These are phyloP conservation scores for Porites australiensis DNA, from an alignment of 64 coral and sea anemone species.

Conservation along the genomic window DNA sequence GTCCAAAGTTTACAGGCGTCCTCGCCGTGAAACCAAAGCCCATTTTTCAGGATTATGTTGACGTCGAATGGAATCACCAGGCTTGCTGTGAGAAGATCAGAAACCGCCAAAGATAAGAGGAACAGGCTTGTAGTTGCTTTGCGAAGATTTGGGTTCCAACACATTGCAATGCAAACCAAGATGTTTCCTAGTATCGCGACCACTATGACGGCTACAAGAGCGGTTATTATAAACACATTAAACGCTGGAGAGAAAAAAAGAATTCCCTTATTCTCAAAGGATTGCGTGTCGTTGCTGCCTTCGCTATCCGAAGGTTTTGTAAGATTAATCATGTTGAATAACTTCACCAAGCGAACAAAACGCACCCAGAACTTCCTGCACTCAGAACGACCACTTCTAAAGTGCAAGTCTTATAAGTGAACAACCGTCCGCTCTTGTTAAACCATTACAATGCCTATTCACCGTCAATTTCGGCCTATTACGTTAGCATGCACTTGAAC, in stretches of 20 bases:
- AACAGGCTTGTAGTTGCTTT: constrained; percentile 75
- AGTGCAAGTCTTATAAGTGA: too few relatives aligned
- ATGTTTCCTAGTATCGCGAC: constrained; percentile 61
- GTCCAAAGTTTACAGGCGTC: constrained; percentile 50
- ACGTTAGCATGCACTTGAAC: too few relatives aligned
- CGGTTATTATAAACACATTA: background rate
- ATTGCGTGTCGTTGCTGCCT: background rate
- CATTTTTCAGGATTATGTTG: constrained; percentile 33
- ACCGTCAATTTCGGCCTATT: background rate
- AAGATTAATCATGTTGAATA: background rate
- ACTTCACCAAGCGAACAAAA: too few relatives aligned
- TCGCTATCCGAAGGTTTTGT: background rate
- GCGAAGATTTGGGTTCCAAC: constrained; percentile 48
- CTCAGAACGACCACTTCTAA: background rate
- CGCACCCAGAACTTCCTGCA: background rate
- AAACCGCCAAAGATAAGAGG: constrained; percentile 69
- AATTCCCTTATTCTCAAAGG: background rate
- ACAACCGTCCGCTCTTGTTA: background rate
- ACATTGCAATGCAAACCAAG: constrained; percentile 57
- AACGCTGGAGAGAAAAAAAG: constrained; percentile 2
- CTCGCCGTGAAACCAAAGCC: constrained; percentile 41
- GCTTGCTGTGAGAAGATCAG: constrained; percentile 69
- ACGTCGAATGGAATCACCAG: constrained; percentile 64
- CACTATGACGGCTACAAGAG: constrained; percentile 40
- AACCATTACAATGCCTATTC: background rate